Evolutionary conservation across 2,888 invertebrate genomes (phyloP), one percentile per base, ranked within the genome.

Genomic region (Sinohyriopsis cumingii): DNA sequence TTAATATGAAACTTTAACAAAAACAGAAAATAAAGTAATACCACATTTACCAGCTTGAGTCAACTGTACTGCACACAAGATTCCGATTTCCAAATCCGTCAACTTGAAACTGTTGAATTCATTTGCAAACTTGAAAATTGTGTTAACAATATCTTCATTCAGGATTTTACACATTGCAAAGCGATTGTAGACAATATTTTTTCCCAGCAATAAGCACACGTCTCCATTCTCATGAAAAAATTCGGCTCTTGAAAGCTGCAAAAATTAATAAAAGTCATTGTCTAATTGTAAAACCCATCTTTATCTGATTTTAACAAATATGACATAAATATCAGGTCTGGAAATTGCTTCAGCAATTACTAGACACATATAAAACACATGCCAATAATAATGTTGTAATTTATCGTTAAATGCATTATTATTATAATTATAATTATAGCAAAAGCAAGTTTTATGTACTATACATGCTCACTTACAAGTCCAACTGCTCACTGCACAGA

Each of bases 81-180:
- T 69, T 22, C 78, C 80, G 9, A 84, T 70, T 70, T 88, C 86
- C 54, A 78, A 65, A 45, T 81, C 79, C 12, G 79, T 81, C 68
- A 88, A 77, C 1, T 79, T 61, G 45, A 81, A 76, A 24, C 65
- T 70, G 72, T 86, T 87, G 68, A 87, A 82, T 61, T 81, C 74
- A 20, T 80, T 78, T 7, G 83, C 72, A 74, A 86, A 85, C 22
- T 70, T 62, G 57, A 84, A 78, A 59, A 88, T 79, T 20, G 73
- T 73, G 12, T 78, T 70, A 4, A 84, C 81, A 63, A 85, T 78
- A 3, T 74, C 70, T 56, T 79, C 69, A 33, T 84, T 83, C 9
- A 88, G 74, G 59, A 87, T 83, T 28, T 75, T 67, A 45, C 76
- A 75, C 87, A 88, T 87, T 71, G 86, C 84, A 9, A 65, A 68